Conservation (phyloP, 2,797 vertebrate species). For the Anolis apletophallus region DNA sequence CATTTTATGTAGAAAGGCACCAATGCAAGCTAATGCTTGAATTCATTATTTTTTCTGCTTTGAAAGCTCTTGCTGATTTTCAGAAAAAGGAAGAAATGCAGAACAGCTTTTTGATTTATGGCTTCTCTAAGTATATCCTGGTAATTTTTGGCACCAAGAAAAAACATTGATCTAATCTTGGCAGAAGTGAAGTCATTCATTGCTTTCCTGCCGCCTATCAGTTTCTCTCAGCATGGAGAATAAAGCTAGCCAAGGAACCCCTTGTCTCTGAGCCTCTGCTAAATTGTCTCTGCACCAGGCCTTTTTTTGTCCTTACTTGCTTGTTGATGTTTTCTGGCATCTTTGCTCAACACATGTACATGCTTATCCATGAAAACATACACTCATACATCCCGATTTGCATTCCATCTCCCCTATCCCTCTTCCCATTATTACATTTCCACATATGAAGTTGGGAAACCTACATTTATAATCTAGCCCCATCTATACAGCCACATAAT, state of each 20-base stretch:
- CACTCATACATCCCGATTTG: no score
- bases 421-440: constrained; percentile 30
- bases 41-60: neutral
- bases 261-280: constrained; percentile 45
- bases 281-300: constrained; percentile 43
- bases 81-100: neutral
- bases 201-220: constrained; percentile 53
- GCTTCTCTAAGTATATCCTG: constrained; percentile 26
- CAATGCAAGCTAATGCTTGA: neutral
- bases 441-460: constrained; percentile 32
- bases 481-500: neutral
- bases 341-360: neutral
- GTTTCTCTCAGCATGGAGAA: constrained; percentile 51
- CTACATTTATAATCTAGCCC: constrained; percentile 30
- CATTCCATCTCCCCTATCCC: neutral
- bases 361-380: neutral
- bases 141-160: constrained; percentile 29
- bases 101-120: constrained; percentile 54
- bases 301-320: neutral
- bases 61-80: constrained; percentile 12
- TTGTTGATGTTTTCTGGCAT: neutral
- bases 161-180: constrained; percentile 52
- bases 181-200: constrained; percentile 28
- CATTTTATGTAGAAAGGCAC: constrained; percentile 32
- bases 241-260: constrained; percentile 47